Evolutionary conservation across 2,888 invertebrate genomes (phyloP).

Genomic region (Drosophila atripex): DNA sequence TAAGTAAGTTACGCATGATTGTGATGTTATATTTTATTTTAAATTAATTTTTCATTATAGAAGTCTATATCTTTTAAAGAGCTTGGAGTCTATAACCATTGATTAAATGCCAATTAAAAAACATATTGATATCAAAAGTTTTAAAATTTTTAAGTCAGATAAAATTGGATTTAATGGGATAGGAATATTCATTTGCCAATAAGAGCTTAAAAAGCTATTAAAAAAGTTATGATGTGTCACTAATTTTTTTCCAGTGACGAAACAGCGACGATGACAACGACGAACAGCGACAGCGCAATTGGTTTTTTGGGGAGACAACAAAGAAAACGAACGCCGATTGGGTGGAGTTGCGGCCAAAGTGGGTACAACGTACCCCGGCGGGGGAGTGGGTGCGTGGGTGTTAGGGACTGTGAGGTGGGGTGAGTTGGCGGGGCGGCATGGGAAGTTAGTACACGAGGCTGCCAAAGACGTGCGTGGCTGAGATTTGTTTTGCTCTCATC

Average conservation of each 20-base stretch:
- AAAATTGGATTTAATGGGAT: not conserved
- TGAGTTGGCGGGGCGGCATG: no score
- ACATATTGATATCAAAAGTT: no score
- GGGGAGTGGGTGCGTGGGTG: constrained; percentile 19
- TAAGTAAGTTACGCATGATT: no score
- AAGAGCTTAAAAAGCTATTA: no score
- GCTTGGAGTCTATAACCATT: no score
- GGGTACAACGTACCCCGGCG: constrained; percentile 10
- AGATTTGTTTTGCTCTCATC: constrained; percentile 68
- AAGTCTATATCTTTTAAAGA: no score
- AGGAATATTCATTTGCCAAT: not conserved
- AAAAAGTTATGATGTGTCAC: not conserved
- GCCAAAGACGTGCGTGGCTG: constrained; percentile 68
- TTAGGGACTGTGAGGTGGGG: constrained; percentile 23
- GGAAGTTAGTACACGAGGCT: constrained; percentile 31
- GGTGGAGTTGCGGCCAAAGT: constrained; percentile 19
- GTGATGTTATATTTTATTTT: no score
- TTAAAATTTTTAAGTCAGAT: no score
- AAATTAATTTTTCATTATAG: no score
- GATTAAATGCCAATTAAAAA: no score
- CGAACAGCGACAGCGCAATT: constrained; percentile 51
- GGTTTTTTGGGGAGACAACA: constrained; percentile 47
- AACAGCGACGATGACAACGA: constrained; percentile 46
- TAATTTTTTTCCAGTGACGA: constrained; percentile 4
- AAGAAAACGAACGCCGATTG: constrained; percentile 45